Conservation (phyloP, 2,113 vertebrate genomes). For the Todiramphus chloris region DNA sequence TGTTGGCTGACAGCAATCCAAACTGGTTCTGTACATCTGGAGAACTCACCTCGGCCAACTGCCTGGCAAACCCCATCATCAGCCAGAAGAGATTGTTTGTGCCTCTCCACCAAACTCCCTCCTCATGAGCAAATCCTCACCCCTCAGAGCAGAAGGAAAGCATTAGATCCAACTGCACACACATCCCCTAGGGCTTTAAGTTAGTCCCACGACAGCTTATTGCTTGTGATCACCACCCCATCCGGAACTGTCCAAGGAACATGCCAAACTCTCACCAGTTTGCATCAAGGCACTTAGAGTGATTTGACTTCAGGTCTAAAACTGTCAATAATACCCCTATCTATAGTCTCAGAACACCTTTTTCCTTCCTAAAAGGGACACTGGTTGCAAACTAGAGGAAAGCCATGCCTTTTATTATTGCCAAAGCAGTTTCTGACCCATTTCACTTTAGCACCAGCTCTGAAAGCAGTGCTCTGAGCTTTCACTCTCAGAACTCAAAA, state of each 20-base stretch:
- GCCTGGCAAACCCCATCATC: neutral
- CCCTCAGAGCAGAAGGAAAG: neutral
- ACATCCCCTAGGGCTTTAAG: neutral
- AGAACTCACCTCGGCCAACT: neutral
- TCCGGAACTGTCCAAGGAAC: neutral
- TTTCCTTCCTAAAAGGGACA: neutral
- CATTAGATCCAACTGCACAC: neutral
- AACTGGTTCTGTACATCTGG: neutral
- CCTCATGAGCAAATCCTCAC: neutral
- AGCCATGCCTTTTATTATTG: neutral
- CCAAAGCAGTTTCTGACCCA: neutral
- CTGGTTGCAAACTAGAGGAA: neutral
- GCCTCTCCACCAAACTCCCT: neutral
- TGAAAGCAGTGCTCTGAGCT: neutral
- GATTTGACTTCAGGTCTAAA: neutral
- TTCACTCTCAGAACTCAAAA: neutral
- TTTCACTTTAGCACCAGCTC: neutral
- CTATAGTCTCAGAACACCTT: neutral
- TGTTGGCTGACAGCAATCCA: fast-evolving
- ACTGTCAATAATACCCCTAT: neutral
- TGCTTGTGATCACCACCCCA: neutral
- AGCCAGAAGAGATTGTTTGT: neutral
- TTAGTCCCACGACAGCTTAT: neutral
- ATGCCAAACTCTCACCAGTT: neutral
- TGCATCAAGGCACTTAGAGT: neutral